Evolutionary conservation across 2,113 vertebrate genomes (phyloP), one percentile per base, ranked within the genome.

Genomic region (Guaruba guarouba): DNA sequence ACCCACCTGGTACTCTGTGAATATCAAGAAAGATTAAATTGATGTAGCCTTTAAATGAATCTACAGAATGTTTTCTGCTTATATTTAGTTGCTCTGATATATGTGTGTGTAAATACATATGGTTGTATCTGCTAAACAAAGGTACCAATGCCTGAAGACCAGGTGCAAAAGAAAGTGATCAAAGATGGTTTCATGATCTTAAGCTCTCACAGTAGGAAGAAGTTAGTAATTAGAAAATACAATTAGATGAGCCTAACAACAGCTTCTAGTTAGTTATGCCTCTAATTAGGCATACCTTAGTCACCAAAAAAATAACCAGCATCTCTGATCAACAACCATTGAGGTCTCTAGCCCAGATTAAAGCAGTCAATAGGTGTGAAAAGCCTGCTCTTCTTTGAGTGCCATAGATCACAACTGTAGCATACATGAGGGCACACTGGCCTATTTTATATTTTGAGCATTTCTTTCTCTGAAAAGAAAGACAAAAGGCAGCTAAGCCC

Each of bases 361-460:
- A 39, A 55, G 22, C 14, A 33, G 8, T 19, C 37, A 37, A 29
- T 15, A 17, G 12, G 46, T 27, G 29, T 63, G 64, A 81, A 88
- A 29, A 16, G 19, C 46, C 46, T 73, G 4, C 29, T 57, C 10
- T 31, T 43, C 29, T 66, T 59, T 57, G 33, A 54, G 22, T 29
- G 12, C 33, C 33, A 6, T 8, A 49, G 18, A 75, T 5, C 37
- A 57, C 33, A 41, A 3, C 11, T 54, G 13, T 13, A 59, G n/a
- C 41, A 35, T 2, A 14, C 5, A 13, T 37, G 64, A 23, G 55
- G 18, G n/a, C 23, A 48, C 0, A 0, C 1, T 68, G 29, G 5
- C 10, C 33, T 77, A 2, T 9, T 23, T 49, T 31, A 20, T 22
- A 41, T 51, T 5, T 51, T 16, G 62, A 33, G 2, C 12, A 43